A percentile compares a stretch with the other conserved stretches of the same genome.
These are phyloP conservation scores for Dolichotis patagonum DNA, from an alignment of 2,113 vertebrate genomes.

Conservation along the genomic window DNA sequence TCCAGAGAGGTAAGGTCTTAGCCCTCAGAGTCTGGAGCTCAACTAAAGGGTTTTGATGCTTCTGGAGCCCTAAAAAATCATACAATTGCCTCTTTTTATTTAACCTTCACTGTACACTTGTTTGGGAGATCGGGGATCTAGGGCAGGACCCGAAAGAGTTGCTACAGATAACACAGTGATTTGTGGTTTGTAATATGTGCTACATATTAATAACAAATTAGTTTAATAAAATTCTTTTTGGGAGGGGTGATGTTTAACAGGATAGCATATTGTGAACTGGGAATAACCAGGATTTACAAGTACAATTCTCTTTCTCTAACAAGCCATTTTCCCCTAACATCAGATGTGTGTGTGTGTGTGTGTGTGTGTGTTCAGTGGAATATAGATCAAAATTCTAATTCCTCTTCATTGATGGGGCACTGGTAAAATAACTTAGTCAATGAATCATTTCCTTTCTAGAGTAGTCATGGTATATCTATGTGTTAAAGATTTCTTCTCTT, in stretches of 20 bases:
- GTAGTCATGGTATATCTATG: background rate
- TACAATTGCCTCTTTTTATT: no score
- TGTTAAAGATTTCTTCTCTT: background rate
- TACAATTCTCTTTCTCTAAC: background rate
- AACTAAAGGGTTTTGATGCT: no score
- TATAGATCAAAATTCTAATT: constrained; percentile 44
- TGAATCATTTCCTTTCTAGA: background rate
- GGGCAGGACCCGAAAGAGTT: no score
- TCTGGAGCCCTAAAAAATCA: no score
- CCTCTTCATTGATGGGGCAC: background rate
- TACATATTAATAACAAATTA: background rate
- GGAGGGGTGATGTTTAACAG: background rate
- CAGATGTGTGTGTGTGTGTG: background rate
- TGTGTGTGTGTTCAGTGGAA: background rate
- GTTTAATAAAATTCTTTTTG: background rate
- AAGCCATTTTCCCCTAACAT: background rate
- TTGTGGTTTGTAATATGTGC: background rate
- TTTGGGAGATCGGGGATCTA: no score
- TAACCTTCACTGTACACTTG: no score
- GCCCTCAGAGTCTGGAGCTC: no score
- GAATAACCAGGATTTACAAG: background rate
- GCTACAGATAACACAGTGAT: background rate
- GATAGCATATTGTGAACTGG: background rate
- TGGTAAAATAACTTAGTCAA: background rate
- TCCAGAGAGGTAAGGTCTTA: no score